These are phyloP conservation scores for Agrotis exclamationis DNA, from an alignment of 2,888 invertebrate genomes.

Conservation along the genomic window DNA sequence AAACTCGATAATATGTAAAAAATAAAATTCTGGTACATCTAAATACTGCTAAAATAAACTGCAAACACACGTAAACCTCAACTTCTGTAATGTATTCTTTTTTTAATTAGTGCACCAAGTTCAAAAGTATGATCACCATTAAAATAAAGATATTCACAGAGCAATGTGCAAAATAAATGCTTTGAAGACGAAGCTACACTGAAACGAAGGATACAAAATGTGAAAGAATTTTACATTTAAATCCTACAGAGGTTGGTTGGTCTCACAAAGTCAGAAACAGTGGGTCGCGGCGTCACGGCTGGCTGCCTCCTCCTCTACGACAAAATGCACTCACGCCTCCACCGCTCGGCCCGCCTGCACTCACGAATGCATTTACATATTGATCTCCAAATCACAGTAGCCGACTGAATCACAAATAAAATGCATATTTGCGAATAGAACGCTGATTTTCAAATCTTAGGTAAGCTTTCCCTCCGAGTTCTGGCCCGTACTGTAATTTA, in stretches of 20 bases:
- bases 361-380: constrained; percentile 88
- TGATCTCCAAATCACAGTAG: constrained; percentile 85
- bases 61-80: background rate
- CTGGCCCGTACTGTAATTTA: constrained; percentile 40
- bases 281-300: constrained; percentile 74
- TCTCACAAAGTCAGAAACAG: constrained; percentile 77
- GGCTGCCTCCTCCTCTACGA: constrained; percentile 80
- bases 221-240: constrained; percentile 67
- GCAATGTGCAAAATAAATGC: constrained; percentile 26
- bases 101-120: background rate
- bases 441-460: constrained; percentile 51
- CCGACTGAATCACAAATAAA: constrained; percentile 81
- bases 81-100: background rate
- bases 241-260: constrained; percentile 70
- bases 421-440: constrained; percentile 71
- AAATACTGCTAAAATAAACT: background rate
- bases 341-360: constrained; percentile 75
- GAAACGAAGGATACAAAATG: constrained; percentile 55
- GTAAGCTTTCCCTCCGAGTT: constrained; percentile 3
- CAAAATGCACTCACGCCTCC: constrained; percentile 87
- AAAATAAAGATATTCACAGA: constrained; percentile 12
- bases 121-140: background rate
- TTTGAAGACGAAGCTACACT: constrained; percentile 21
- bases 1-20: background rate
- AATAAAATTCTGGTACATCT: background rate